Evolutionary conservation across 1,140 invertebrate genomes (phyloP).

Genomic region (Dreissena polymorpha): DNA sequence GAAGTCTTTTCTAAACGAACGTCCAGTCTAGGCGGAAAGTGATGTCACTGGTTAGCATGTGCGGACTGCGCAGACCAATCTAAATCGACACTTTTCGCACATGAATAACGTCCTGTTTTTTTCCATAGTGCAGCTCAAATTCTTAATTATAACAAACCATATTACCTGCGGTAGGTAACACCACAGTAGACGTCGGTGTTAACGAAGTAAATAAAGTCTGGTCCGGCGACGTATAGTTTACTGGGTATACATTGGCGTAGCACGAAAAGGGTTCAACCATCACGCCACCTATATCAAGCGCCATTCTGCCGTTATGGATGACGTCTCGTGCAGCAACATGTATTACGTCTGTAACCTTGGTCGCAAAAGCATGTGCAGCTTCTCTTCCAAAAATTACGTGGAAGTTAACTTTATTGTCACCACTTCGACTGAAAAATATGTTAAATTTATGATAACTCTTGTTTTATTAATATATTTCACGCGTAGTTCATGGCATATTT

Average conservation of each 20-base stretch:
- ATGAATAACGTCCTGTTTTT: too few species aligned
- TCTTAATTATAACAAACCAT: too few species aligned
- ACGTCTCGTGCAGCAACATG: neutral
- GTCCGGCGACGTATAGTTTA: slow-evolving; percentile 40
- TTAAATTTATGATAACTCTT: too few species aligned
- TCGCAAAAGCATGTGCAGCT: neutral
- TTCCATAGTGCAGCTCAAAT: too few species aligned
- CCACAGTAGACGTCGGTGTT: slow-evolving; percentile 7
- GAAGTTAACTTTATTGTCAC: slow-evolving; percentile 9
- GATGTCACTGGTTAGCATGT: too few species aligned
- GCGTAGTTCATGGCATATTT: too few species aligned
- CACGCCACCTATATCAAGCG: slow-evolving; percentile 29
- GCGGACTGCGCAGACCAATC: too few species aligned
- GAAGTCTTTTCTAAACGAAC: too few species aligned
- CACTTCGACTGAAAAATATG: neutral
- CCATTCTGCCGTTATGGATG: neutral
- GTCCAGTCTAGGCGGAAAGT: too few species aligned
- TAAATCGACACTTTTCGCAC: too few species aligned
- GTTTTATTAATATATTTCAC: too few species aligned
- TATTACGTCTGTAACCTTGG: neutral
- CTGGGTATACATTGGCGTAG: slow-evolving; percentile 22
- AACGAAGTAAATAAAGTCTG: slow-evolving; percentile 15
- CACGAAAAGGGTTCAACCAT: slow-evolving; percentile 15
- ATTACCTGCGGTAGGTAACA: slow-evolving; percentile 27
- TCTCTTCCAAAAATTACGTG: slow-evolving; percentile 15